Evolutionary conservation across 2,888 invertebrate genomes (phyloP).

Genomic region (Zhuqinia jingwanae): DNA sequence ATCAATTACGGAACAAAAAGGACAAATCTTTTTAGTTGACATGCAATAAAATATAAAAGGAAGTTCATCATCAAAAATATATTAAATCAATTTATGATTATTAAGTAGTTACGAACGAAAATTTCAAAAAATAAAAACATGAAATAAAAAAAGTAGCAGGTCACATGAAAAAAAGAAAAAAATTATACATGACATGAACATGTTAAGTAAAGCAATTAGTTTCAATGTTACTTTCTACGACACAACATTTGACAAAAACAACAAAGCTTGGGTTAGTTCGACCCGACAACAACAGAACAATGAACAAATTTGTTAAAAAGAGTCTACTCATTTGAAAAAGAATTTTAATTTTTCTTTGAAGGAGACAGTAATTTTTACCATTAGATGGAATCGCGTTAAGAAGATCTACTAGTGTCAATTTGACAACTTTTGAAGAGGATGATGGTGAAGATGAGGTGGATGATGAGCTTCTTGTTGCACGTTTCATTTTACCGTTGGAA

Average conservation of each 20-base stretch:
- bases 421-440: slow-evolving; percentile 73
- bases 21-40: no score
- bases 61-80: no score
- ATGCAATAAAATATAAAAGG: no score
- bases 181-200: not conserved
- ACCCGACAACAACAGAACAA: no score
- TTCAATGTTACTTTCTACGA: not conserved
- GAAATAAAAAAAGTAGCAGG: not conserved
- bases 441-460: slow-evolving; percentile 4
- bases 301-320: not conserved
- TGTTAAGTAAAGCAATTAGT: not conserved
- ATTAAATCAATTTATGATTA: no score
- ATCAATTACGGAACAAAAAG: no score
- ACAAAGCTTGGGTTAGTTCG: not conserved
- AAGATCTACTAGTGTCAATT: slow-evolving; percentile 77
- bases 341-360: slow-evolving; percentile 1
- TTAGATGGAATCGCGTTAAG: slow-evolving; percentile 76
- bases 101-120: not conserved
- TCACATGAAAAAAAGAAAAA: not conserved
- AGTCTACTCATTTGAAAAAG: not conserved
- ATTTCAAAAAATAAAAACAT: not conserved
- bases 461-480: slow-evolving; percentile 48
- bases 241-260: not conserved
- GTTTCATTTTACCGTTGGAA: slow-evolving; percentile 29
- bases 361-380: slow-evolving; percentile 67